Evolutionary conservation across 1,140 invertebrate species (phyloP), one percentile per base, ranked within the genome.

Genomic region (Calycopis cecrops): DNA sequence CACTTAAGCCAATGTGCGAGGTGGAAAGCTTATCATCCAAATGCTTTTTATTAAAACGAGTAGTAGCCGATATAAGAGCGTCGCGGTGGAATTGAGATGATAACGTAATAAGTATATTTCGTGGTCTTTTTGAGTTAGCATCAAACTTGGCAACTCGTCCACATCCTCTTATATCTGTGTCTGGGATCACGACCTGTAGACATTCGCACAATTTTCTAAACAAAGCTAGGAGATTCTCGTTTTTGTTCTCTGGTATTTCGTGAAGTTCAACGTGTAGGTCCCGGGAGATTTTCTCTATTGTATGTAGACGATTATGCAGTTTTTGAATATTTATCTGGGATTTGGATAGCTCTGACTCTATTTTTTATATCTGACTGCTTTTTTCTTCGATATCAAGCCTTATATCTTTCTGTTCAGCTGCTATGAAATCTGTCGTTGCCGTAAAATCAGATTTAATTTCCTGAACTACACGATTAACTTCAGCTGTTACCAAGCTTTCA

Each of bases 81-180:
- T 55, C 53, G 3, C 44, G 42, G 1, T 35, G 28, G 14, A 12
- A 14, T 18, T 44, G 40, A 9, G 44, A 48, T 14, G 53, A 48
- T 6, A 55, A 33, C 3, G 44, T 48, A 8, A 55, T 28, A n/a
- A 55, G 18, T 33, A 55, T 55, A 11, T 17, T 55, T 4, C 53
- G 53, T 10, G 53, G 53, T 9, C 53, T 28, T n/a, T 48, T 47
- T 4, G 53, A 48, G 6, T 12, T 35, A 6, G 28, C 3, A n/a
- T 55, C 33, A 10, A 55, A 18, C 44, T 55, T 55, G 9, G 42
- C 42, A 8, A 55, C 42, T 9, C 53, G 34, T 17, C 53, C 42
- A 14, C 21, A 47, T 10, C 42, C 42, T 18, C 12, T 34, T 8
- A 55, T 6, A 11, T 55, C 53, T n/a, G 16, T 48, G 0, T 37